phyloP scores from a whole-genome alignment of 2,113 vertebrate genomes.

The Barnardius zonarius region DNA sequence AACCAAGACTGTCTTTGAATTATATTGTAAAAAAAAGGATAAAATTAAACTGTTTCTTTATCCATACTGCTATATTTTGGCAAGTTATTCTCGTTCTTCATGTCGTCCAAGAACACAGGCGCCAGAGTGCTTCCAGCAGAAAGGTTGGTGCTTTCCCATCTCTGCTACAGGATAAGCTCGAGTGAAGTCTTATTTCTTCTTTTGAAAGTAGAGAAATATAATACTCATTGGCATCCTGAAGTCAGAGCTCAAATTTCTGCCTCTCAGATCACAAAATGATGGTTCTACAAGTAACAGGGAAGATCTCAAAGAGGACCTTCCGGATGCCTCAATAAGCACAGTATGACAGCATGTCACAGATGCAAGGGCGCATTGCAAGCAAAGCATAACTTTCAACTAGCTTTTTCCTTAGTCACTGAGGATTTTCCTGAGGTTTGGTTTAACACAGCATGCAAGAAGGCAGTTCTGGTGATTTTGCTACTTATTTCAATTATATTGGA shows the following conservation, averaged over 20 bases:
- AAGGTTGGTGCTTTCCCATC: neutral
- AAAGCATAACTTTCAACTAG: neutral
- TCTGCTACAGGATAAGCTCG: neutral
- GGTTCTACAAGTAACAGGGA: neutral
- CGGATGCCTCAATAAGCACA: neutral
- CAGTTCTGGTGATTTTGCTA: neutral
- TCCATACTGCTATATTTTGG: slow-evolving; percentile 39
- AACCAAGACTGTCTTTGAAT: slow-evolving; percentile 51
- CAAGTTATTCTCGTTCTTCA: slow-evolving; percentile 24
- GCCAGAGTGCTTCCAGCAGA: neutral
- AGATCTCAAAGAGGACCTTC: neutral
- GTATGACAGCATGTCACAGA: neutral
- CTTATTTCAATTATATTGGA: neutral
- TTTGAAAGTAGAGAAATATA: neutral
- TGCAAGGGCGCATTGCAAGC: accelerated
- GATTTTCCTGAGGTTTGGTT: neutral
- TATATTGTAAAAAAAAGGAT: slow-evolving; percentile 48
- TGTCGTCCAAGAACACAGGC: neutral
- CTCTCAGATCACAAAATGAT: neutral
- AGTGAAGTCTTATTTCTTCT: neutral
- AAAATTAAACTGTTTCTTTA: slow-evolving; percentile 68
- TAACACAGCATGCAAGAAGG: neutral
- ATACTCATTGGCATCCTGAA: neutral
- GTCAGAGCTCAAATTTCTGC: neutral
- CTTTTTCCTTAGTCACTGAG: neutral